Base-by-base conservation (phyloP, 2,888 invertebrate species). In the Eurytoma californica region DNA sequence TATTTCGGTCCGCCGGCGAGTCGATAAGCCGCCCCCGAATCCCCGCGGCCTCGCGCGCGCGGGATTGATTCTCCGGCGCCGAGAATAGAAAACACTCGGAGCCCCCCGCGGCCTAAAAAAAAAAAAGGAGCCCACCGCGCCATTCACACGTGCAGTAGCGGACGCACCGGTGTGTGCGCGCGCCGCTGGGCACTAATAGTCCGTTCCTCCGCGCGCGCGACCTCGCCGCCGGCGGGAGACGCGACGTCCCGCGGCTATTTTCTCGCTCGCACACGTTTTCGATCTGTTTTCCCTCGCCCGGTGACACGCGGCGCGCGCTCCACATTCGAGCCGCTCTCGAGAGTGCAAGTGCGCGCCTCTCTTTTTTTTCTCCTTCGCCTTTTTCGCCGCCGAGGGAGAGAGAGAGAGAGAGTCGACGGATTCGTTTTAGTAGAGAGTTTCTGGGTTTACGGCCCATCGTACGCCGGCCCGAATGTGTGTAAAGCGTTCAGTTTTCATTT, bases 211-310 rank as follows among this genome's bases (percentile, higher is more conserved):
- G n/a, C 24, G 9, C 55, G n/a, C 24, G 9, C 39, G 39, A 39
- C 39, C 39, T 39, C 39, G 39, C 39, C 39, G 39, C 39, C 39
- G 47, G 47, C 18, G 47, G 18, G 47, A 24, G 24, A 47, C n/a
- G 18, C 39, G 12, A 2, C 39, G 9, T 39, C 30, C 39, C 9
- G 39, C 18, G 28, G 61, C 51, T 75, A 74, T 61, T 70, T 55
- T 69, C 47, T 16, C 51, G 72, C 72, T 18, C 24, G 28, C 61
- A 60, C 61, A 51, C 20, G 61, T 70, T 39, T 39, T 70, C 70
- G 70, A 77, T 77, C 65, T 77, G 65, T 77, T 77, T 77, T 70
- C 18, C 69, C 55, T 16, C 20, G 20, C 24, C 7, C 14, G 47
- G n/a, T 9, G 12, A 18, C 65, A 9, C 1, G 1, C 20, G 24